These are phyloP conservation scores for Noctua fimbriata DNA, from an alignment of 2,888 invertebrate species.

Conservation along the genomic window DNA sequence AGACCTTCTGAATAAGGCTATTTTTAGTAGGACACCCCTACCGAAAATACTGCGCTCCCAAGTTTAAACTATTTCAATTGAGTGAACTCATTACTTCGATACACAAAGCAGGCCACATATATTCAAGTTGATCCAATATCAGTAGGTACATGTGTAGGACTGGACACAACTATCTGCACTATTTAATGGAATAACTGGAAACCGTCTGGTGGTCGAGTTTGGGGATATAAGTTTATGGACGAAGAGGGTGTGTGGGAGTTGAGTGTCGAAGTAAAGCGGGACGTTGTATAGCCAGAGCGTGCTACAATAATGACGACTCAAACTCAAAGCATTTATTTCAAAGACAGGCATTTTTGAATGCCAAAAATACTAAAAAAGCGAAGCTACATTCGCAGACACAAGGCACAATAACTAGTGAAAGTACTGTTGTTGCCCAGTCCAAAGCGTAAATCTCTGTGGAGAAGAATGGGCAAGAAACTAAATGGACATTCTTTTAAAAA, in stretches of 20 bases:
- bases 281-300: neutral
- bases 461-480: too few species aligned
- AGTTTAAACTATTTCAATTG: constrained; percentile 65
- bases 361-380: too few species aligned
- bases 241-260: neutral
- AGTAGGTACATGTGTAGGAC: constrained; percentile 42
- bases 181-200: constrained; percentile 76
- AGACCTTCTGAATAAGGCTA: neutral
- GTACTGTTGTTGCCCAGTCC: too few species aligned
- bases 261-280: neutral
- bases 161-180: constrained; percentile 68
- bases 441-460: too few species aligned
- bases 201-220: constrained; percentile 52
- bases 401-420: too few species aligned
- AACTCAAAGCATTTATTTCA: too few species aligned
- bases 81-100: constrained; percentile 37
- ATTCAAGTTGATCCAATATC: constrained; percentile 56
- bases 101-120: constrained; percentile 55
- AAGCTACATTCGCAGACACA: too few species aligned
- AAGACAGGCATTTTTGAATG: too few species aligned
- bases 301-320: too few species aligned
- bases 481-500: too few species aligned
- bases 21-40: constrained; percentile 5
- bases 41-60: constrained; percentile 22
- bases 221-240: neutral